These are phyloP conservation scores for Spialia ferax DNA, from an alignment of 2,888 invertebrate species.

Conservation along the genomic window DNA sequence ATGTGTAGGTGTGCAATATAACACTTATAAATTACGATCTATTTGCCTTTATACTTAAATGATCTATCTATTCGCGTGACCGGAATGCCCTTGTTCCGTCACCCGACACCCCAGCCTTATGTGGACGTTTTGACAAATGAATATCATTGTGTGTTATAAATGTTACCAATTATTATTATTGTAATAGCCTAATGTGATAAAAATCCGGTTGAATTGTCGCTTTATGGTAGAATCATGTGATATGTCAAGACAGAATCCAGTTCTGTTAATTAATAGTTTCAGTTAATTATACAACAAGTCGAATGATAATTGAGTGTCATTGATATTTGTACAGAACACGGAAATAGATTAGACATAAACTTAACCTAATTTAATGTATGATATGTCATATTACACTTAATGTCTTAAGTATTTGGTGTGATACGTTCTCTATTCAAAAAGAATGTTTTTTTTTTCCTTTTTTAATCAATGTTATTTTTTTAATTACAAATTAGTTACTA, in stretches of 20 bases:
- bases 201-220: not conserved
- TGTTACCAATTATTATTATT: slow-evolving; percentile 23
- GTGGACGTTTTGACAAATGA: slow-evolving; percentile 62
- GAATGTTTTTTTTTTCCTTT: no score
- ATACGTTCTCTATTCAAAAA: no score
- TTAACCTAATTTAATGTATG: no score
- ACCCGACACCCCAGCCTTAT: slow-evolving; percentile 55
- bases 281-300: not conserved
- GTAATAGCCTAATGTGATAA: slow-evolving; percentile 18
- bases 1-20: no score
- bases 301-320: not conserved
- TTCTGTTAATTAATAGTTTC: not conserved
- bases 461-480: no score
- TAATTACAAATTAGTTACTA: no score
- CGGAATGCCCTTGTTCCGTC: slow-evolving; percentile 62
- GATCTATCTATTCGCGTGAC: slow-evolving; percentile 55
- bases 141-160: slow-evolving; percentile 24
- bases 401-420: no score
- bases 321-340: no score
- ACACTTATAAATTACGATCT: not conserved
- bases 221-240: not conserved
- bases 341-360: no score
- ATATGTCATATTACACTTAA: no score
- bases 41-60: slow-evolving; percentile 17
- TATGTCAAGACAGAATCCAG: not conserved